Evolutionary conservation across 2,888 invertebrate species (phyloP), one percentile per base, ranked within the genome.

Genomic region (Drosophila imparisetae): DNA sequence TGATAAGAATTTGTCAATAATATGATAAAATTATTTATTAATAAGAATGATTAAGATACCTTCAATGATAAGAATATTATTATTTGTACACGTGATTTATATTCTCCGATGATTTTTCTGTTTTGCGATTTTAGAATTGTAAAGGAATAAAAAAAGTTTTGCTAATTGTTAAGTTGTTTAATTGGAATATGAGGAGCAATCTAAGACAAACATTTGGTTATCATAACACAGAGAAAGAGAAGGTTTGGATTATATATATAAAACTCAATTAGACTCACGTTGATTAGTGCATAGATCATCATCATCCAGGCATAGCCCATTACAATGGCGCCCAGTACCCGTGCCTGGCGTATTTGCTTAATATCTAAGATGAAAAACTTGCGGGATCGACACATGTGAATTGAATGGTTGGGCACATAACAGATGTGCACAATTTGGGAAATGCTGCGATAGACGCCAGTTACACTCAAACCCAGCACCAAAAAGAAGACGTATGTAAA

Each of bases 401-500:
- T 7, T 1, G 34, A 13, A 0, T 27, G 21, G 2, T 42, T 24
- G 15, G 62, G 34, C 7, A 29, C 2, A 2, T 1, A 48, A 13
- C 40, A 68, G 15, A 75, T 48, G 1, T 29, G 38, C 0, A 27
- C 0, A n/a, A 73, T 57, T 27, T 83, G 75, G 15, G 13, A n/a
- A 1, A 67, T 0, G 29, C 64, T 71, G 18, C 30, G 15, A 5
- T 55, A 53, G 48, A 40, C 36, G 0, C 81, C 86, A 2, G 18
- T 2, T 0, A 67, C 2, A n/a, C 70, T 53, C 10, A 75, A 1
- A 0, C 54, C 11, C 0, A 86, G 7, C 10, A 79, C 67, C 13
- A 63, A 2, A 69, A 76, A 67, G 29, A 50, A 83, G 15, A 83
- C 54, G 11, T 52, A 36, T 0, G 83, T 69, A 11, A 83, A 76